Evolutionary conservation across 2,888 invertebrate species (phyloP).

Genomic region (Myopa testacea): DNA sequence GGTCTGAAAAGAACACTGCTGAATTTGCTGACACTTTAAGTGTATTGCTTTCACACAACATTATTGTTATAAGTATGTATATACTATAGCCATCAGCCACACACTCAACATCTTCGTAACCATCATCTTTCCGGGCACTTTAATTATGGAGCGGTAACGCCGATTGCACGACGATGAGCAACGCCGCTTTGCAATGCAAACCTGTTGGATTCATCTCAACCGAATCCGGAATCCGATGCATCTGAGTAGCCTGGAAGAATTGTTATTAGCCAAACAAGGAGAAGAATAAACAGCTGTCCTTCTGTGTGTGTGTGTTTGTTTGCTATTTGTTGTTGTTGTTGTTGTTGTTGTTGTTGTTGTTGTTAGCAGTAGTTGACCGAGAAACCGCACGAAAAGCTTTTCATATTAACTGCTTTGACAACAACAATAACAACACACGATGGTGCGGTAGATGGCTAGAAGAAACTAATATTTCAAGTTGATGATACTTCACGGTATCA

Average conservation of each 20-base stretch:
- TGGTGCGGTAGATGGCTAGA: not conserved
- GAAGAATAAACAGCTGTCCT: constrained; percentile 36
- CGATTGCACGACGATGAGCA: not conserved
- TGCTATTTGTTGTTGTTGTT: not conserved
- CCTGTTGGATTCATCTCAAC: constrained; percentile 4
- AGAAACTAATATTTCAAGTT: constrained; percentile 41
- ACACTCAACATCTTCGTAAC: not conserved
- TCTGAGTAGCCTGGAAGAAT: not conserved
- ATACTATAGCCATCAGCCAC: not conserved
- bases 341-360: constrained; percentile 2
- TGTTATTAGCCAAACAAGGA: constrained; percentile 22
- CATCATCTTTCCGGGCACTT: not conserved
- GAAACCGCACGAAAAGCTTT: constrained; percentile 35
- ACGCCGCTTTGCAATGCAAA: not conserved
- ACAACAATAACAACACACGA: not conserved
- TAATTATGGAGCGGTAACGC: constrained; percentile 16
- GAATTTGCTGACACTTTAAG: not conserved
- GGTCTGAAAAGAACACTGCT: not conserved
- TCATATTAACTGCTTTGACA: not conserved
- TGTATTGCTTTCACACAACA: constrained; percentile 16
- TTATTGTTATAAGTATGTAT: not conserved
- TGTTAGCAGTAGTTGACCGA: constrained; percentile 33
- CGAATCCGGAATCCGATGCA: not conserved
- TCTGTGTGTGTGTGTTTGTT: not conserved
- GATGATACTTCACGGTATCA: not conserved